Conservation (phyloP, 2,113 vertebrate species). For the Sisor rabdophorus region DNA sequence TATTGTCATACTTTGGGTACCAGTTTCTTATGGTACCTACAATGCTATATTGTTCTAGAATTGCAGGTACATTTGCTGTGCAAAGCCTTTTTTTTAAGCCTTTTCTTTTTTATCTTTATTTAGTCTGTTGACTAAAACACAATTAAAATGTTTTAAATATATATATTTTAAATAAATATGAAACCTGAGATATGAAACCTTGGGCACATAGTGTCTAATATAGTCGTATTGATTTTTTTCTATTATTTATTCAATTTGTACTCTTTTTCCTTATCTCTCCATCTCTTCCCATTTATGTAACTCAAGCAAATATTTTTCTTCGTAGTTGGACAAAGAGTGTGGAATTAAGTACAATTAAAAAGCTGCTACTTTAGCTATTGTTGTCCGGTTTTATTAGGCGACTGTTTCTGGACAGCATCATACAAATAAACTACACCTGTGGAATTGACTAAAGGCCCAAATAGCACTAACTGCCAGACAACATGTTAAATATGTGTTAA, state of each 20-base stretch:
- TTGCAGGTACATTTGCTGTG: too few species aligned
- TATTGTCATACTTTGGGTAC: neutral
- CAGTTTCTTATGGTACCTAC: neutral
- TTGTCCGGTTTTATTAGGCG: neutral
- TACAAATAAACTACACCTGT: neutral
- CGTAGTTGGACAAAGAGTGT: neutral
- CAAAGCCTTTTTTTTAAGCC: too few species aligned
- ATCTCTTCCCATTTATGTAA: neutral
- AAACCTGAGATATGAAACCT: too few species aligned
- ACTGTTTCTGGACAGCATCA: too few species aligned
- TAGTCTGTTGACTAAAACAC: too few species aligned
- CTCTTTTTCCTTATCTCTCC: neutral
- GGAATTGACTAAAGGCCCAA: neutral
- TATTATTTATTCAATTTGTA: neutral
- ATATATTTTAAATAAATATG: too few species aligned
- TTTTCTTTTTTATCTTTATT: too few species aligned
- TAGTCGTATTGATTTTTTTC: neutral
- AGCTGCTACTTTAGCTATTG: neutral
- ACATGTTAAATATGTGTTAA: neutral
- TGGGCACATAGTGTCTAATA: neutral
- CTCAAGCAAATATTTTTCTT: neutral
- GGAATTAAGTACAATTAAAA: neutral
- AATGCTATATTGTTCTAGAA: neutral
- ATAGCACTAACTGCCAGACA: neutral
- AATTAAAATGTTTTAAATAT: too few species aligned